These are phyloP conservation scores for Gavialis gangeticus DNA, from an alignment of 2,113 vertebrate genomes.

Conservation along the genomic window DNA sequence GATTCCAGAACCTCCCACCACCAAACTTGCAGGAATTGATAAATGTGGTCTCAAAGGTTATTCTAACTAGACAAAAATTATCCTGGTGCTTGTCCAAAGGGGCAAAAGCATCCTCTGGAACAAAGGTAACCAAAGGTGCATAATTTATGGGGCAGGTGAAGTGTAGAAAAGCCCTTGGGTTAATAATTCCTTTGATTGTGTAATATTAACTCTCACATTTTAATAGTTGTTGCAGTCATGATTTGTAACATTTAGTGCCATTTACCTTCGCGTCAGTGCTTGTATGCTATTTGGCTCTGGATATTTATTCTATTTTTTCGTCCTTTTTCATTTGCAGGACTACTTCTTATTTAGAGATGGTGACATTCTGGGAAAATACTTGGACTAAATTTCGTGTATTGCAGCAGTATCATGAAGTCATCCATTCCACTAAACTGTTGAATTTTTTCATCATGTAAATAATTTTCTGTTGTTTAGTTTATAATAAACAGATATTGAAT, in stretches of 20 bases:
- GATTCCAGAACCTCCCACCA: background rate
- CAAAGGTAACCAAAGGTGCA: background rate
- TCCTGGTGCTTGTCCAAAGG: background rate
- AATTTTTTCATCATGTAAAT: conserved; percentile 92
- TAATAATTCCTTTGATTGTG: background rate
- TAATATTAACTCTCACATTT: background rate
- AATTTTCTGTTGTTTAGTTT: conserved; percentile 82
- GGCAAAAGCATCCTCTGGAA: background rate
- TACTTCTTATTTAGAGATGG: conserved; percentile 97
- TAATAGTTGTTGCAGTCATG: background rate
- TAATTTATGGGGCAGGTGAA: background rate
- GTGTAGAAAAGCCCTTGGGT: background rate
- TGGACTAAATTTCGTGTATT: conserved; percentile 82
- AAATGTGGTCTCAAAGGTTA: background rate
- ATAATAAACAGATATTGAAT: conserved; percentile 76
- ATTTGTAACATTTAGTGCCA: background rate
- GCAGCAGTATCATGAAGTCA: conserved; percentile 59
- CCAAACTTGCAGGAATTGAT: background rate
- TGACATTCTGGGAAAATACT: conserved; percentile 96
- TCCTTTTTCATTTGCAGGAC: conserved; percentile 83
- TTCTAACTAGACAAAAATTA: background rate
- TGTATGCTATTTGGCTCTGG: background rate
- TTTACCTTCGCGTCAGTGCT: background rate
- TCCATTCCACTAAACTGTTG: conserved; percentile 78
- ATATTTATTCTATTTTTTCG: background rate